These are phyloP conservation scores for Galeopterus variegatus DNA, from an alignment of 2,113 vertebrate genomes.

Conservation along the genomic window DNA sequence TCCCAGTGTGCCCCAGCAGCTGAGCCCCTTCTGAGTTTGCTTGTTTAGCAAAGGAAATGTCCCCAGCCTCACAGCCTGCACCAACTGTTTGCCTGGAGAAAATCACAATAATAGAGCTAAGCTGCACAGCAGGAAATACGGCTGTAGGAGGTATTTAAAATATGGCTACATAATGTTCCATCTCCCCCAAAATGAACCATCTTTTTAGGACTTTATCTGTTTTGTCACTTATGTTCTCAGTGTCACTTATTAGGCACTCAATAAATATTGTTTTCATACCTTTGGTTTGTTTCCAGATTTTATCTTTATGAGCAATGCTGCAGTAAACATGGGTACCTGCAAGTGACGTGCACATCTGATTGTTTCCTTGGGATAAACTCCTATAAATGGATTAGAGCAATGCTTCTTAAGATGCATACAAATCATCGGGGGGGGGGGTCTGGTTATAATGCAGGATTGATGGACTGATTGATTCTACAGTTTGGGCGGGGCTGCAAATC, in stretches of 20 bases:
- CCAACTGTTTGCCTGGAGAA: not conserved
- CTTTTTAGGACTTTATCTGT: not conserved
- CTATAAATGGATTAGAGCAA: not conserved
- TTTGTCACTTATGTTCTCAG: not conserved
- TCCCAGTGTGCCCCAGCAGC: not conserved
- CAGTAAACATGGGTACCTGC: not conserved
- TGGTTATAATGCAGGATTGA: not conserved
- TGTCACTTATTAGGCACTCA: not conserved
- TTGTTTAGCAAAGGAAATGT: slow-evolving; percentile 30
- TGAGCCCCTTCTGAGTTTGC: not conserved
- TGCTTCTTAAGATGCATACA: not conserved
- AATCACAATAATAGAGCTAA: not conserved
- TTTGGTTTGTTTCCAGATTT: not conserved
- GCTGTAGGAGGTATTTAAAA: not conserved
- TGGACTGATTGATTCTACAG: not conserved
- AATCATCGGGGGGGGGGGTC: not conserved
- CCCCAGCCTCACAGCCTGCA: not conserved
- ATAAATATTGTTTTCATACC: not conserved
- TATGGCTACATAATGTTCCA: not conserved
- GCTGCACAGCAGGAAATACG: not conserved
- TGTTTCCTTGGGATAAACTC: not conserved
- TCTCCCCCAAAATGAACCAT: not conserved
- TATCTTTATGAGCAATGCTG: not conserved
- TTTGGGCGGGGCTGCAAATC: not conserved
- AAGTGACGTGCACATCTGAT: not conserved